Conservation (phyloP, 2,888 invertebrate genomes). For the Erebia aethiops region DNA sequence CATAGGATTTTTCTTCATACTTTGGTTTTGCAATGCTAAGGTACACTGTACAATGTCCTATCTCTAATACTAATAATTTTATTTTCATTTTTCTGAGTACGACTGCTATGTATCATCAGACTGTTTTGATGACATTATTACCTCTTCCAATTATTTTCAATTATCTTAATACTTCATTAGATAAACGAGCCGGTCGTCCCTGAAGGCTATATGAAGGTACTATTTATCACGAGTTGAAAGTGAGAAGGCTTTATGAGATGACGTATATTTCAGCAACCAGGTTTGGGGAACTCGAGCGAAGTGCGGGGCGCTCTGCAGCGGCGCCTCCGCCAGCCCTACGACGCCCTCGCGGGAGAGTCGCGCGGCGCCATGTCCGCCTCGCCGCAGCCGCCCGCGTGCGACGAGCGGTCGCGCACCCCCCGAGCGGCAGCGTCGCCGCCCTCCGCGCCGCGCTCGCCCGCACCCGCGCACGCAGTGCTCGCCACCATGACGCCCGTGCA, state of each 20-base stretch:
- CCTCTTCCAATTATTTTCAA: conserved; percentile 29
- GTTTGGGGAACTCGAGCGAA: conserved; percentile 58
- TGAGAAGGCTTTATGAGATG: conserved; percentile 30
- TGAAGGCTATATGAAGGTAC: conserved; percentile 7
- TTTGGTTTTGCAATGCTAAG: too few species aligned
- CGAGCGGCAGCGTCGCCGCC: conserved; percentile 77
- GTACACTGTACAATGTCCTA: too few species aligned
- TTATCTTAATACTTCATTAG: background rate
- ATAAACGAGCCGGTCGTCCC: conserved; percentile 46
- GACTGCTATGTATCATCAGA: background rate
- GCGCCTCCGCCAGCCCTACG: conserved; percentile 68
- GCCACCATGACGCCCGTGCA: conserved; percentile 94
- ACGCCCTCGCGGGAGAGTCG: conserved; percentile 60
- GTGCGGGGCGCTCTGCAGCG: conserved; percentile 73
- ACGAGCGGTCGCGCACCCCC: conserved; percentile 74
- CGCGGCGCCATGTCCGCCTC: conserved; percentile 76
- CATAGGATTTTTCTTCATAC: background rate
- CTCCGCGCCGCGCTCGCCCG: conserved; percentile 83
- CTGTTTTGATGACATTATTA: background rate
- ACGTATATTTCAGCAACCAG: conserved; percentile 66
- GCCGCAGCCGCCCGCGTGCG: conserved; percentile 67
- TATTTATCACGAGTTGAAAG: background rate
- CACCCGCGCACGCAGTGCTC: conserved; percentile 88
- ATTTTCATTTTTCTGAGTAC: background rate
- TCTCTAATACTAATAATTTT: background rate